Conservation (phyloP, 92 coral and sea anemone species). For the Galaxea fascicularis region DNA sequence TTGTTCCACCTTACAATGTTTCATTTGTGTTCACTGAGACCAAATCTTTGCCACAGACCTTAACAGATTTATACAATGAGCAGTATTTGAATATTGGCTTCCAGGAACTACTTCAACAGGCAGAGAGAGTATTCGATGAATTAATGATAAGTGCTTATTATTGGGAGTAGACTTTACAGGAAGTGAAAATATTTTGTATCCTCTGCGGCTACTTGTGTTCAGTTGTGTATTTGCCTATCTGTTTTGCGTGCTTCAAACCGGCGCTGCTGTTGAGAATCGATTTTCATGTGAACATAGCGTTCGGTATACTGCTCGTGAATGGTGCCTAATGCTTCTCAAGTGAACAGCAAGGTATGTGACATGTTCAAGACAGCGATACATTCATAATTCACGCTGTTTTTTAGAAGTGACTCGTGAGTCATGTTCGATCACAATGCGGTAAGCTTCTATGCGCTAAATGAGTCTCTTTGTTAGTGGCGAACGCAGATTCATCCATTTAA, state of each 20-base stretch:
- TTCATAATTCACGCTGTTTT: conserved; percentile 31
- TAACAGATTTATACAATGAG: conserved; percentile 35
- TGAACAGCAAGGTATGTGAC: too few species aligned
- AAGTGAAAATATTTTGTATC: too few species aligned
- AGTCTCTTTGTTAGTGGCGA: conserved; percentile 4
- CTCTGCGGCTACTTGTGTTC: too few species aligned
- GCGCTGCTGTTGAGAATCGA: too few species aligned
- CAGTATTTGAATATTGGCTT: conserved; percentile 33
- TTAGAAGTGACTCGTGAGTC: conserved; percentile 13
- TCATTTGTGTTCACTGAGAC: conserved; percentile 41
- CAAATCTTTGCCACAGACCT: conserved; percentile 44
- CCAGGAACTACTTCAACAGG: conserved; percentile 37
- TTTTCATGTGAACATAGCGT: too few species aligned
- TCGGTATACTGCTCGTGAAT: too few species aligned
- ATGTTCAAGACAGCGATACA: too few species aligned
- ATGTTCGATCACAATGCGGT: conserved; percentile 9
- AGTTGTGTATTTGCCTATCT: too few species aligned
- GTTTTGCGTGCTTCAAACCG: too few species aligned
- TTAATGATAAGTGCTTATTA: conserved; percentile 35
- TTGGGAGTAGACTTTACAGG: too few species aligned
- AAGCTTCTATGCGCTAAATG: not conserved
- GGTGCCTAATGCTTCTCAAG: too few species aligned
- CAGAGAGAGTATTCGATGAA: conserved; percentile 30
- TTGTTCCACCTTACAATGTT: conserved; percentile 27
- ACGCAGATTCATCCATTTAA: too few species aligned